A percentile compares a stretch with the other conserved stretches of the same genome.
Conservation (phyloP, 2,888 invertebrate species). For the Julus scanicus region DNA sequence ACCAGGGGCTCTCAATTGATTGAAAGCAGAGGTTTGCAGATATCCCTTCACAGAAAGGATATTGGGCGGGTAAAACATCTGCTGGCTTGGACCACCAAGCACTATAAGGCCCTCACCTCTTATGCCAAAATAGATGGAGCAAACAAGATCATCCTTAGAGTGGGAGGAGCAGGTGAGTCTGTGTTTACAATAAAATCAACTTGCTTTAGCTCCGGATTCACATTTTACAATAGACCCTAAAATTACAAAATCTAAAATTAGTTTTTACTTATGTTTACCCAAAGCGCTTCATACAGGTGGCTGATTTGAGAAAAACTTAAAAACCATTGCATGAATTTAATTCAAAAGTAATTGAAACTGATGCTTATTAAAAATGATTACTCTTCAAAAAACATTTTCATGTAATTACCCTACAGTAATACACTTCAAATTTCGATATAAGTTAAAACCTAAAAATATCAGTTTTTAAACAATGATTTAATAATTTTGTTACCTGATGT, state of each 20-base stretch:
- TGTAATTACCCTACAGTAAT: neutral
- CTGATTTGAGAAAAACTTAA: neutral
- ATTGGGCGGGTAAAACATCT: conserved; percentile 55
- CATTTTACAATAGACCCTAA: neutral
- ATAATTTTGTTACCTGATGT: too few relatives aligned
- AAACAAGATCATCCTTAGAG: conserved; percentile 60
- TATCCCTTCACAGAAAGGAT: conserved; percentile 51
- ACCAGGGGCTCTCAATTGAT: conserved; percentile 58
- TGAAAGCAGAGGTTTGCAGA: conserved; percentile 53
- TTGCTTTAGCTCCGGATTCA: neutral
- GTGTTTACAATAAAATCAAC: neutral
- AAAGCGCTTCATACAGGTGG: neutral
- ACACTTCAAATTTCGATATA: too few relatives aligned
- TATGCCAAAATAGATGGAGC: conserved; percentile 61
- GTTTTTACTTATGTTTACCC: neutral
- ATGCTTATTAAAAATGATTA: conserved; percentile 52
- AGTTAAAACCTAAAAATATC: too few relatives aligned
- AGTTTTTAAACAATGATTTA: neutral
- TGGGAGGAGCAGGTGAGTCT: conserved; percentile 56
- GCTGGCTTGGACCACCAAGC: conserved; percentile 59
- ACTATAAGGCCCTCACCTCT: conserved; percentile 60
- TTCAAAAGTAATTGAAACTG: neutral
- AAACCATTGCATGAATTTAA: neutral
- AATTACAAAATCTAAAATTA: neutral
- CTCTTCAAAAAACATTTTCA: conserved; percentile 41